Conservation (phyloP, 2,888 invertebrate genomes). For the Coleophora deauratella region DNA sequence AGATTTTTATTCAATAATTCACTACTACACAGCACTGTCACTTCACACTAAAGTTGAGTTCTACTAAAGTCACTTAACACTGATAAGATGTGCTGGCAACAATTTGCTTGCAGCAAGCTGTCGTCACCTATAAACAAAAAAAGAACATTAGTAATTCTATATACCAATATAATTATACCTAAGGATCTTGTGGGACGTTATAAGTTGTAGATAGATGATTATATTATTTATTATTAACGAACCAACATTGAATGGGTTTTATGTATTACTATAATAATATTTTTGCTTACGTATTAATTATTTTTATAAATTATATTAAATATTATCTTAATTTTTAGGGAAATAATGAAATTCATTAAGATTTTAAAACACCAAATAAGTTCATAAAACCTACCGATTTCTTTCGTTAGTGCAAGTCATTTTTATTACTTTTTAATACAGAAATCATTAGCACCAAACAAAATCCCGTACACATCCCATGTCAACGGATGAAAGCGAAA, state of each 20-base stretch:
- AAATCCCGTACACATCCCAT: conserved; percentile 41
- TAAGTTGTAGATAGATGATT: no score
- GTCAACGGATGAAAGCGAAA: conserved; percentile 59
- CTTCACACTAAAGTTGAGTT: conserved; percentile 25
- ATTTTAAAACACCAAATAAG: background rate
- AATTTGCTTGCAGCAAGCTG: conserved; percentile 54
- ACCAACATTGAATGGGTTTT: no score
- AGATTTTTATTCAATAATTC: background rate
- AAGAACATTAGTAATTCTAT: conserved; percentile 4
- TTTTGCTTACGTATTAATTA: no score
- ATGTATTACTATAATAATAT: no score
- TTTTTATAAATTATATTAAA: no score
- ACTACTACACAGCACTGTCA: conserved; percentile 37
- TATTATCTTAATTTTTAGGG: no score
- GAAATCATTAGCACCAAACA: conserved; percentile 22
- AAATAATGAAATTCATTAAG: background rate
- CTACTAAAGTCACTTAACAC: conserved; percentile 21
- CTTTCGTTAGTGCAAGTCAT: conserved; percentile 21
- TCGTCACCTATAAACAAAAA: conserved; percentile 60
- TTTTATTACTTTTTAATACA: conserved; percentile 16
- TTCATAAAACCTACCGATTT: conserved; percentile 23
- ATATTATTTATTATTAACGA: no score
- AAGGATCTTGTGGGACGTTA: background rate
- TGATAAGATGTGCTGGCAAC: conserved; percentile 37
- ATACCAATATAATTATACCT: no score